These are phyloP conservation scores for Ibidorhyncha struthersii DNA, from an alignment of 2,113 vertebrate species.

Conservation along the genomic window DNA sequence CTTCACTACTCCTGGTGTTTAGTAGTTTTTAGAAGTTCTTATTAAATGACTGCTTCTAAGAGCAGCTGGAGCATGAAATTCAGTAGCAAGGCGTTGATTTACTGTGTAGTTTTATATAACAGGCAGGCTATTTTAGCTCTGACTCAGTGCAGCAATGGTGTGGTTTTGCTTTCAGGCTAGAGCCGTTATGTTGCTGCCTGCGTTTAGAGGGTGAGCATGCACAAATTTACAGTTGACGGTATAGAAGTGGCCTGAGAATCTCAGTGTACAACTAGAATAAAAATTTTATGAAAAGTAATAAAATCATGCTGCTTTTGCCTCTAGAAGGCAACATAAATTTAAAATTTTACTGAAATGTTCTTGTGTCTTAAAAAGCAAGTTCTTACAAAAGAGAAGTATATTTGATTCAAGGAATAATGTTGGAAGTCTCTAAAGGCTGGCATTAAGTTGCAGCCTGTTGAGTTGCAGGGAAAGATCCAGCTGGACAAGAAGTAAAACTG, in stretches of 20 bases:
- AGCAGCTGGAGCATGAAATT: slow-evolving; percentile 47
- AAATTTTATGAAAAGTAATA: not conserved
- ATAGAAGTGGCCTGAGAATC: not conserved
- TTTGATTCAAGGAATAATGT: not conserved
- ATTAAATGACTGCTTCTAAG: not conserved
- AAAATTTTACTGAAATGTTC: not conserved
- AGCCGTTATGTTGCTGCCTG: not conserved
- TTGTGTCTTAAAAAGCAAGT: not conserved
- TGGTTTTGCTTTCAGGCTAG: slow-evolving; percentile 6
- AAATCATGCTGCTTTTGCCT: not conserved
- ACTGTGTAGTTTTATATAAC: slow-evolving; percentile 55
- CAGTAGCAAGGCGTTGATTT: slow-evolving; percentile 33
- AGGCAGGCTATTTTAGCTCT: slow-evolving; percentile 40
- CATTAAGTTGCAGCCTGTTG: not conserved
- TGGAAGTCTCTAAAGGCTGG: not conserved
- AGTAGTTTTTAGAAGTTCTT: not conserved
- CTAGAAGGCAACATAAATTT: not conserved
- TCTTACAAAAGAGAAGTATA: not conserved
- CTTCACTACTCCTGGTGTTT: not conserved
- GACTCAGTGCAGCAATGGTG: not conserved
- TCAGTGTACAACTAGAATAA: not conserved
- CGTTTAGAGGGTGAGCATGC: not conserved
- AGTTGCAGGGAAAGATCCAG: not conserved
- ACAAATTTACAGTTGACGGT: not conserved
- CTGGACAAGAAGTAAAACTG: not conserved